Percentiles rank a stretch among this genome's conserved stretches.
Conservation (phyloP, 1,140 invertebrate species). For the Drosophila albomicans region DNA sequence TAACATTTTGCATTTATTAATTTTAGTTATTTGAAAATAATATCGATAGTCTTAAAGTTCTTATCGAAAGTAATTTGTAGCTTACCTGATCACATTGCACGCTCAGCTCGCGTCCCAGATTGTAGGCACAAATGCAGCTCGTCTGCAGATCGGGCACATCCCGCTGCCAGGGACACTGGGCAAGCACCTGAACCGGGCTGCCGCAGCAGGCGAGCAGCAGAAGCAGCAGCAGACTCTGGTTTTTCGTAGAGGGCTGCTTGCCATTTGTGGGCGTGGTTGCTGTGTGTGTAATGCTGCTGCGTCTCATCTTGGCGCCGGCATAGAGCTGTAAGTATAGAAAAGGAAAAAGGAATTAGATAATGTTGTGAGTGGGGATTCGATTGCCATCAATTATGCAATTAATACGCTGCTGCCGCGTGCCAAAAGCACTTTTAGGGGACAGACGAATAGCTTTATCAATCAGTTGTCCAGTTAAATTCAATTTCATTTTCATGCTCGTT, state of each 20-base stretch:
- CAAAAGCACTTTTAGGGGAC: not conserved
- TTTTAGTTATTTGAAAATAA: too few relatives aligned
- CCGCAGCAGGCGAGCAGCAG: slow-evolving; percentile 50
- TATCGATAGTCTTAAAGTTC: too few relatives aligned
- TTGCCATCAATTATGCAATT: slow-evolving; percentile 69
- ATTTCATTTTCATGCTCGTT: slow-evolving; percentile 82
- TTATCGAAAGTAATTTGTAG: not conserved
- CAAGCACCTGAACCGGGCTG: slow-evolving; percentile 54
- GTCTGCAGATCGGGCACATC: slow-evolving; percentile 90
- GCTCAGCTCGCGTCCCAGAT: slow-evolving; percentile 91
- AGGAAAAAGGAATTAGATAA: not conserved
- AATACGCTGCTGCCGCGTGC: slow-evolving; percentile 56
- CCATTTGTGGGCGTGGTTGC: slow-evolving; percentile 51
- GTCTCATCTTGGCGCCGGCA: slow-evolving; percentile 79
- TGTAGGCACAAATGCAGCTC: slow-evolving; percentile 95
- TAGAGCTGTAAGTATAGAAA: slow-evolving; percentile 65
- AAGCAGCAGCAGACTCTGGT: slow-evolving; percentile 37
- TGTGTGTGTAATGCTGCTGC: slow-evolving; percentile 49
- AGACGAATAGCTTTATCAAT: slow-evolving; percentile 62
- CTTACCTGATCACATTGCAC: slow-evolving; percentile 93
- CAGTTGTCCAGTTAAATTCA: slow-evolving; percentile 72
- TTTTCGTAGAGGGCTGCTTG: slow-evolving; percentile 30
- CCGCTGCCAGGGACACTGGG: slow-evolving; percentile 94
- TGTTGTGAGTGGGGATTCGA: slow-evolving; percentile 20
- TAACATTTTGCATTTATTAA: too few relatives aligned